Base-by-base conservation (phyloP, 1,140 invertebrate genomes). In the Saccostrea echinata region DNA sequence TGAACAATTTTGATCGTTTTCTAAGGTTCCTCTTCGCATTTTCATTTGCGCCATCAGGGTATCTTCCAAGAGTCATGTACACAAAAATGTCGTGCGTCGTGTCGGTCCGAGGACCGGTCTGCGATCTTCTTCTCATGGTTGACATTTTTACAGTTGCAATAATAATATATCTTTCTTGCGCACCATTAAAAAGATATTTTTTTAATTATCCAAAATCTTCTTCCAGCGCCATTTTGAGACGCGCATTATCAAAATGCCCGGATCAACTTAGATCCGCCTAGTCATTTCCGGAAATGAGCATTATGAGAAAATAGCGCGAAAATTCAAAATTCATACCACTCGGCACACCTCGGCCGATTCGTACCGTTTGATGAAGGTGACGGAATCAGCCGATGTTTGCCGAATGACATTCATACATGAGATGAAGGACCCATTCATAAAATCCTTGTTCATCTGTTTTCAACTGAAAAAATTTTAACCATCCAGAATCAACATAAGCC, bases 1-100 rank as follows among this genome's bases (percentile, higher is more conserved):
- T 87, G 86, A 87, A 87, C n/a, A 53, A 43, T 80, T 87, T 82
- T 12, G 86, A 82, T 18, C 86, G 80, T 87, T 87, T 87, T 61
- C 86, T 52, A 18, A 87, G 80, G 43, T 61, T 87, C 64, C 86
- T 52, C 81, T 83, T 87, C 11, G 30, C 80, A 43, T 82, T 82
- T 18, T 87, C 86, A 64, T 52, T 83, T 61, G 55, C 57, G 27
- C 55, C 51, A 43, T n/a, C 27, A 11, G 80, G 86, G 55, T 87
- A 87, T 61, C 27, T 82, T 68, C 86, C 86, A 43, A 43, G 35
- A 27, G 35, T 76, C 52, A 86, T 76, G 27, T 86, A 86, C 43
- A 83, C 35, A 83, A 51, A 83, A 21, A 83, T 52, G 51, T 83
- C 51, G 81, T 83, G n/a, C 30, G 81, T 83, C 35, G 51, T 83